Evolutionary conservation across 2,113 vertebrate species (phyloP).

Genomic region (Brachyistius frenatus): DNA sequence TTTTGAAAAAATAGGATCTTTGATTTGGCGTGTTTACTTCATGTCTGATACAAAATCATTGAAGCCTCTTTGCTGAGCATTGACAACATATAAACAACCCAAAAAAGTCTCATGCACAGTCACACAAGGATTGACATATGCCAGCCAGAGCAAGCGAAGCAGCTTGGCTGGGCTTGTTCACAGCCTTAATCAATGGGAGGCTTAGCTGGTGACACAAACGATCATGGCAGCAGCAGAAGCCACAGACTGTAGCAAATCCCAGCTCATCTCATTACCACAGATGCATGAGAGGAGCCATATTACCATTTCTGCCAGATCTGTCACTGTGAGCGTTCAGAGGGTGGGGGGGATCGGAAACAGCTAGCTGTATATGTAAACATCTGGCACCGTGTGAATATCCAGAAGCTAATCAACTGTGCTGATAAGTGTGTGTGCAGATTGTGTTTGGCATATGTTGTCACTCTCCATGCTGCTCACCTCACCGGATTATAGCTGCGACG

Average conservation of each 20-base stretch:
- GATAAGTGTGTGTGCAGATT: constrained; percentile 38
- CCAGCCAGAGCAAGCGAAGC: constrained; percentile 63
- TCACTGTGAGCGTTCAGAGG: constrained; percentile 40
- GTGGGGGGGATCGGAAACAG: constrained; percentile 37
- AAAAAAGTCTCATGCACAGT: constrained; percentile 43
- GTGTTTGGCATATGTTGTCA: constrained; percentile 54
- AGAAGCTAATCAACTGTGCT: constrained; percentile 53
- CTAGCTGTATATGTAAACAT: constrained; percentile 57
- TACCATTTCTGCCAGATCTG: constrained; percentile 67
- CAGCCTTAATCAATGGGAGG: constrained; percentile 74
- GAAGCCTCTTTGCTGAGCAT: constrained; percentile 25
- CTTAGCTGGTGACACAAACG: constrained; percentile 73
- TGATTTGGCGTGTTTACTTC: constrained; percentile 27
- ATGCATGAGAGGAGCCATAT: constrained; percentile 63
- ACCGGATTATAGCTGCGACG: constrained; percentile 14
- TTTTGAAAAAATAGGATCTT: constrained; percentile 40
- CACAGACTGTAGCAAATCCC: constrained; percentile 75
- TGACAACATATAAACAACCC: neutral
- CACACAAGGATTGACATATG: constrained; percentile 75
- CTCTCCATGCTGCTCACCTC: constrained; percentile 26
- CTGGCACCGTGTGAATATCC: constrained; percentile 51
- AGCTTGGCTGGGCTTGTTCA: constrained; percentile 67
- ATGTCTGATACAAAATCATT: constrained; percentile 47
- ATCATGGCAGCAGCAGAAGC: constrained; percentile 67
- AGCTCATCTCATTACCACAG: constrained; percentile 75